Evolutionary conservation across 2,797 vertebrate species (phyloP).

Genomic region (Sandelia bainsii): DNA sequence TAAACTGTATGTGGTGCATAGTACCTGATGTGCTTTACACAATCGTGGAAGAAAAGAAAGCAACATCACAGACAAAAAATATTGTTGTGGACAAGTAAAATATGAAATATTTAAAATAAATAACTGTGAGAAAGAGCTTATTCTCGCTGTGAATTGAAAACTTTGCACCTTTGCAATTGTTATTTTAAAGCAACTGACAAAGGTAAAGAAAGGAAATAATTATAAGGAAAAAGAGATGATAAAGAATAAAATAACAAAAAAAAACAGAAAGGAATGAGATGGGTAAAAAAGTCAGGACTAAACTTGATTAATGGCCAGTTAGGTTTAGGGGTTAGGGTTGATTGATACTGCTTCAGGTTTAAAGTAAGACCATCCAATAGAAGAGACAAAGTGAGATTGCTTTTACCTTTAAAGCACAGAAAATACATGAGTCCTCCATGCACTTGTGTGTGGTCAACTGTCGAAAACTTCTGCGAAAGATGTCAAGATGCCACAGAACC

Average conservation of each 20-base stretch:
- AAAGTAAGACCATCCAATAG: neutral
- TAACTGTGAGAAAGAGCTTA: neutral
- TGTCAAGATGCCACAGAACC: constrained; percentile 99
- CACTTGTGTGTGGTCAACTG: constrained; percentile 97
- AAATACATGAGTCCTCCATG: constrained; percentile 99
- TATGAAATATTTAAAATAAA: neutral
- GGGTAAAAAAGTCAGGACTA: neutral
- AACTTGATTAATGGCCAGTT: neutral
- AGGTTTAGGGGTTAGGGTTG: neutral
- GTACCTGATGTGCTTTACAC: constrained; percentile 3
- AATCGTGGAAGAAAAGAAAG: neutral
- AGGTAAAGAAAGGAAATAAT: neutral
- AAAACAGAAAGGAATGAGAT: neutral
- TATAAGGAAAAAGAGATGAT: neutral
- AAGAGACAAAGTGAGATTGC: neutral
- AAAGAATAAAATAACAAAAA: neutral
- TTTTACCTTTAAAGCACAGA: constrained; percentile 97
- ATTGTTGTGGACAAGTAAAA: neutral
- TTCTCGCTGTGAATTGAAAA: neutral
- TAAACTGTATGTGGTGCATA: neutral
- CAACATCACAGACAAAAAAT: neutral
- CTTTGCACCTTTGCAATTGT: neutral
- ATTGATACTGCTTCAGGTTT: neutral
- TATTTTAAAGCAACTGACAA: neutral
- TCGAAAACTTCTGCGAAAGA: constrained; percentile 97